Base-by-base conservation (phyloP, 2,113 vertebrate genomes). In the Tricholaema leucomelas region DNA sequence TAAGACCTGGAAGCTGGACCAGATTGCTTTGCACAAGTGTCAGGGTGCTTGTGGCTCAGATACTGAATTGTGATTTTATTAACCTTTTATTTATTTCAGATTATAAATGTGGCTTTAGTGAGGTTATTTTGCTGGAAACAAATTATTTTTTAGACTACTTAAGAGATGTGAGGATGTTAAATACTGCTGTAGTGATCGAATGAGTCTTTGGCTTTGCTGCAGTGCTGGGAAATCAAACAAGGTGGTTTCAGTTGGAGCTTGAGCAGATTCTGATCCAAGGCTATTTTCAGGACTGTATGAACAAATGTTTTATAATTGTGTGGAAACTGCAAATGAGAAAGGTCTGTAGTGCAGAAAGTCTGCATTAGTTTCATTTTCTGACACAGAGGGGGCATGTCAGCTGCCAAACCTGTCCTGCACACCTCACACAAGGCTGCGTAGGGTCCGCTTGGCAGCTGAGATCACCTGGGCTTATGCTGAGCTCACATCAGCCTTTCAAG, bases 111-210 rank as follows among this genome's bases (percentile, higher is more conserved):
- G 65, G 81, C 70, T 69, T 69, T n/a, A 33, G 46, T 85, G 52
- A 85, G 92, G 82, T 82, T 76, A 79, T 88, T 93, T 93, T 85
- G 56, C 64, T 66, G 74, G 60, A 85, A 94, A 93, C 40, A 91
- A 81, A 74, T n/a, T n/a, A n/a, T n/a, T n/a, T n/a, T n/a, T n/a
- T n/a, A n/a, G n/a, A n/a, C n/a, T n/a, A 75, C 27, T 87, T 66
- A 76, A 66, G 85, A 77, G 40, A 73, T 55, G 35, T 31, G 36
- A 74, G 31, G 31, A 85, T 59, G 66, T 77, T 89, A 89, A 93
- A 91, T 55, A 50, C 33, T 55, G 36, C 55, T 66, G 82, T 42
- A 70, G 64, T 73, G 91, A 93, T 95, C 92, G 82, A 89, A 73
- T 27, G 64, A 91, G 59, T 64, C 50, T 85, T 88, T 61, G 36